A percentile compares a stretch with the other conserved stretches of the same genome.
Evolutionary conservation across 35 echinoderm and acorn worm genomes (phyloP).

Genomic region (Heliocidaris erythrogramma): DNA sequence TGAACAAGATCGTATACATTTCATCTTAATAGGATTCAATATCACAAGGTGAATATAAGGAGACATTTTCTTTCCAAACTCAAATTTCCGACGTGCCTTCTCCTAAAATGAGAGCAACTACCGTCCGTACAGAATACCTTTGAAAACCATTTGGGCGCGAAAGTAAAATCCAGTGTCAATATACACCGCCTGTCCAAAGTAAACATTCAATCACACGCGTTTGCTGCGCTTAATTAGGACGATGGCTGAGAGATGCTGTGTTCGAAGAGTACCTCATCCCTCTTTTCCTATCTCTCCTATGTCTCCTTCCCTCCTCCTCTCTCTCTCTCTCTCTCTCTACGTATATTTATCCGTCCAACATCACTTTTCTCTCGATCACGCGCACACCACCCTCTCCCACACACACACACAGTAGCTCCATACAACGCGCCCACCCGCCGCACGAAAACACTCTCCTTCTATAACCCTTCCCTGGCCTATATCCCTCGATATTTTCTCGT

Average conservation of each 20-base stretch:
- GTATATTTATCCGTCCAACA: not conserved
- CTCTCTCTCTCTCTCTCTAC: too few species aligned
- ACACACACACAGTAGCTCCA: not conserved
- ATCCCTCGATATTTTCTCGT: too few species aligned
- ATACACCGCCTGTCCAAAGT: conserved; percentile 35
- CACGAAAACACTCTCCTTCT: not conserved
- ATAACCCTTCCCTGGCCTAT: too few species aligned
- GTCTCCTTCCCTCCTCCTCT: not conserved
- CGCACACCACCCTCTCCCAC: too few species aligned
- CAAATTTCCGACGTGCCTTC: not conserved
- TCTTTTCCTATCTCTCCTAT: not conserved
- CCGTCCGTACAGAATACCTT: not conserved
- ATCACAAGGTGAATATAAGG: not conserved
- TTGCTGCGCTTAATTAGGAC: conserved; percentile 35
- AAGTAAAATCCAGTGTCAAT: conserved; percentile 30
- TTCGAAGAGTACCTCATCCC: not conserved
- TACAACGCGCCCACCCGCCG: not conserved
- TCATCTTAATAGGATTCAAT: too few species aligned
- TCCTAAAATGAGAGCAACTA: not conserved
- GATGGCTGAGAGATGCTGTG: not conserved
- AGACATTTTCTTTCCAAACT: not conserved
- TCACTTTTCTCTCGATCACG: too few species aligned
- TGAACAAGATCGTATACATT: too few species aligned
- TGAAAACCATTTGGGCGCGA: conserved; percentile 19
- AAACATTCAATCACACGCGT: conserved; percentile 28